Base-by-base conservation (phyloP, 2,888 invertebrate genomes). In the Tipula confusa region DNA sequence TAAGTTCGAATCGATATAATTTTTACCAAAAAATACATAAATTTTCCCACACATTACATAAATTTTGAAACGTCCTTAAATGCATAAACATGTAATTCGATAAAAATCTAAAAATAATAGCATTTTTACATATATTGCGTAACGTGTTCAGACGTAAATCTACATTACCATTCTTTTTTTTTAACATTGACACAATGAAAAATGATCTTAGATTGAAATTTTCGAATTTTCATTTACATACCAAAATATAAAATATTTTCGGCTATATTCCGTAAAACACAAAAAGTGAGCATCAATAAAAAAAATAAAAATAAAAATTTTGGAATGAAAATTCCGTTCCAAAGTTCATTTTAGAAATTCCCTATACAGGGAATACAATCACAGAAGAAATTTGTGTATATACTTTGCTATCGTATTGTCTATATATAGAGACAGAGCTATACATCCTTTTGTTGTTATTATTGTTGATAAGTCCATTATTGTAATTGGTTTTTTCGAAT, bases 391-490 rank as follows among this genome's bases (percentile, higher is more conserved):
- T 64, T 43, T 43, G 15, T 43, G n/a, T n/a, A n/a, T n/a, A n/a
- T 43, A n/a, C 43, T 43, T 43, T 43, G 6, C 64, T 64, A 24
- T 64, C 13, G 64, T 64, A 64, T 24, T 64, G 64, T 64, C 64
- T 64, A 15, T 48, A 15, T 18, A 64, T 64, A n/a, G n/a, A n/a
- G n/a, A n/a, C n/a, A n/a, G n/a, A n/a, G n/a, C n/a, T n/a, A n/a
- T n/a, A 24, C 9, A 64, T 64, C 64, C 24, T 64, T 64, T 64
- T 64, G 64, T 64, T 64, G 64, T 64, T 64, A 18, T 64, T 64
- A 64, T 64, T 64, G 64, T 64, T 64, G 64, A 64, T 64, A 64
- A 64, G 64, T 64, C 64, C 64, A 64, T 64, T 64, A 64, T 64
- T 64, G 64, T 64, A 24, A 64, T 64, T 64, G 64, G 64, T 64